Percentiles rank a stretch among this genome's conserved stretches.
Evolutionary conservation across 2,888 invertebrate genomes (phyloP).

Genomic region (Pheosia gnoma): DNA sequence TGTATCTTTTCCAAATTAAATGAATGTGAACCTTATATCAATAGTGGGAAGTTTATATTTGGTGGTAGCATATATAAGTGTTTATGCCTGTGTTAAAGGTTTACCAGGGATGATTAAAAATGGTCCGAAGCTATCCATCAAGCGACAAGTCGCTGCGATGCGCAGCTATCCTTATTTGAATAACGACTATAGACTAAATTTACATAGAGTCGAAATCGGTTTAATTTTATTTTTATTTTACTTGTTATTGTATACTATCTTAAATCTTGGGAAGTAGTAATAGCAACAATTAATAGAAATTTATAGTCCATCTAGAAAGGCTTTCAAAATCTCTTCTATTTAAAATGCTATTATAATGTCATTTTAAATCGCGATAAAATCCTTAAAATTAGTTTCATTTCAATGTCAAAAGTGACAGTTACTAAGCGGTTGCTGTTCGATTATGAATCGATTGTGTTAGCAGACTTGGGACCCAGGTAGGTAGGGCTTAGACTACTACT

Average conservation of each 20-base stretch:
- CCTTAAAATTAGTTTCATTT: no score
- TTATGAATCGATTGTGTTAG: no score
- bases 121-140: conserved; percentile 76
- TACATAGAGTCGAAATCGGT: conserved; percentile 21
- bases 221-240: neutral
- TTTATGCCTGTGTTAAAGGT: conserved; percentile 21
- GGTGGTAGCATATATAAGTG: conserved; percentile 12
- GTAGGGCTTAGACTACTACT: no score
- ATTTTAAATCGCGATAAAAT: no score
- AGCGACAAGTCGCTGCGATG: conserved; percentile 68
- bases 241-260: neutral
- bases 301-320: no score
- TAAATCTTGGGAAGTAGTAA: no score
- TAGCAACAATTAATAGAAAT: no score
- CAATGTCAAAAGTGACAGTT: no score
- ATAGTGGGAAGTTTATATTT: conserved; percentile 17
- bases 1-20: neutral
- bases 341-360: no score
- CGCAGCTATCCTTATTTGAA: conserved; percentile 73
- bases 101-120: conserved; percentile 72
- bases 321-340: no score
- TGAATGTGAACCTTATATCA: conserved; percentile 8
- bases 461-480: no score
- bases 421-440: no score
- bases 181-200: conserved; percentile 48